Evolutionary conservation across 2,888 invertebrate genomes (phyloP).

Genomic region (Drosophila borborema): DNA sequence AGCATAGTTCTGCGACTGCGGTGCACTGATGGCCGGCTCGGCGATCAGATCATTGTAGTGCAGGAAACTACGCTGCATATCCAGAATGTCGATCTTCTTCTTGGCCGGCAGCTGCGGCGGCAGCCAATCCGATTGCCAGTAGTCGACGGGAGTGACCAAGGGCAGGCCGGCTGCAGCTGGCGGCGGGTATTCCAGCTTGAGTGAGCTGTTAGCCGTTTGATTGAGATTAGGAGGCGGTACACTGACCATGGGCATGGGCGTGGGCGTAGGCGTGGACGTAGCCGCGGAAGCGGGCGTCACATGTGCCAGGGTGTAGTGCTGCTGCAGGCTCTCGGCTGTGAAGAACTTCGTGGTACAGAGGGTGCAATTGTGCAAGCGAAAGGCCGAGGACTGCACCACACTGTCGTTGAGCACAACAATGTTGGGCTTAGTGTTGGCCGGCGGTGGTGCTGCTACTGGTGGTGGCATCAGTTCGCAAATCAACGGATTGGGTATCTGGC

Average conservation of each 20-base stretch:
- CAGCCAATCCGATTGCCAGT: conserved; percentile 69
- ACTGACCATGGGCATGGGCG: conserved; percentile 81
- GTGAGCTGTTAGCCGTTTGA: conserved; percentile 22
- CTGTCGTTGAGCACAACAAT: conserved; percentile 85
- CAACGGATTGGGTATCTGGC: conserved; percentile 72
- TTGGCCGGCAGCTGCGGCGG: conserved; percentile 50
- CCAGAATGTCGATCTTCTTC: conserved; percentile 70
- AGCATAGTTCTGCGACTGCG: conserved; percentile 20
- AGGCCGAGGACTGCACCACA: conserved; percentile 83
- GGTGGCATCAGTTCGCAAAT: conserved; percentile 59
- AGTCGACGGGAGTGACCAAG: conserved; percentile 23
- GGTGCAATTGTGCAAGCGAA: conserved; percentile 80
- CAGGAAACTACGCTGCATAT: conserved; percentile 77
- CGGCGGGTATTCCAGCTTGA: conserved; percentile 52
- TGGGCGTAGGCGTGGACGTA: conserved; percentile 64
- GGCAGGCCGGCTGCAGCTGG: conserved; percentile 14
- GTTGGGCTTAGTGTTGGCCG: conserved; percentile 73
- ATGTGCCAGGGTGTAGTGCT: conserved; percentile 69
- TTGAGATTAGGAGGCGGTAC: conserved; percentile 64
- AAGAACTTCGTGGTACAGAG: conserved; percentile 83
- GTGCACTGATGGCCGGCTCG: conserved; percentile 14
- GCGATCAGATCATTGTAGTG: conserved; percentile 61
- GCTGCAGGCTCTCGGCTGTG: conserved; percentile 78
- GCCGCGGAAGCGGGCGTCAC: conserved; percentile 3
- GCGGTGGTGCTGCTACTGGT: conserved; percentile 27